Percentiles rank a stretch among this genome's conserved stretches.
Conservation (phyloP, 2,113 vertebrate species). For the Thryonomys swinderianus region DNA sequence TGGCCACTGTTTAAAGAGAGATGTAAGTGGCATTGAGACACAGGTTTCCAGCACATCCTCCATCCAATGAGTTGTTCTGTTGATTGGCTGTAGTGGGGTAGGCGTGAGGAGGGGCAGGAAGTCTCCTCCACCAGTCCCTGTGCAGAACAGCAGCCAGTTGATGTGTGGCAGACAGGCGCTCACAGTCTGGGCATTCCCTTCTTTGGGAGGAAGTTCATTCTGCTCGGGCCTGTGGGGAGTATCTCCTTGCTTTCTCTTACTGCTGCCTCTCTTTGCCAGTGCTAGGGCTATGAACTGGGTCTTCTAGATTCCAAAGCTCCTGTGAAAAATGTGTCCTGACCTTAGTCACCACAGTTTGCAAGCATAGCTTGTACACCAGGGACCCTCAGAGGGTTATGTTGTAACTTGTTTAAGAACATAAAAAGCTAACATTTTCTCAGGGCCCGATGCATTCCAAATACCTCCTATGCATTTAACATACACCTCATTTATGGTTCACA, state of each 20-base stretch:
- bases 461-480: not conserved
- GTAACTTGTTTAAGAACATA: conserved; percentile 11
- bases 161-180: not conserved
- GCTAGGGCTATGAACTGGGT: not conserved
- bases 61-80: not conserved
- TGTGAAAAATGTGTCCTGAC: not conserved
- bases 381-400: not conserved
- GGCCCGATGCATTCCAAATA: not conserved
- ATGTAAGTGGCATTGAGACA: not conserved
- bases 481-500: not conserved
- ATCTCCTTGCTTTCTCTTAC: not conserved
- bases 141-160: not conserved
- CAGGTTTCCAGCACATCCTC: not conserved
- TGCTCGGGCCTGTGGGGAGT: not conserved
- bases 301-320: not conserved
- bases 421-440: not conserved
- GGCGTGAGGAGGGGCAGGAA: not conserved
- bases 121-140: not conserved
- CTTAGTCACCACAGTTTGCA: not conserved
- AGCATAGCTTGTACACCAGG: not conserved
- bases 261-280: not conserved
- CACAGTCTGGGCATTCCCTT: not conserved
- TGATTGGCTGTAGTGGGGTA: not conserved
- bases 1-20: not conserved
- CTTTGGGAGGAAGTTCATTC: not conserved